Percentiles rank a stretch among this genome's conserved stretches.
Evolutionary conservation across 2,888 invertebrate species (phyloP).

Genomic region (Phyllotreta striolata): DNA sequence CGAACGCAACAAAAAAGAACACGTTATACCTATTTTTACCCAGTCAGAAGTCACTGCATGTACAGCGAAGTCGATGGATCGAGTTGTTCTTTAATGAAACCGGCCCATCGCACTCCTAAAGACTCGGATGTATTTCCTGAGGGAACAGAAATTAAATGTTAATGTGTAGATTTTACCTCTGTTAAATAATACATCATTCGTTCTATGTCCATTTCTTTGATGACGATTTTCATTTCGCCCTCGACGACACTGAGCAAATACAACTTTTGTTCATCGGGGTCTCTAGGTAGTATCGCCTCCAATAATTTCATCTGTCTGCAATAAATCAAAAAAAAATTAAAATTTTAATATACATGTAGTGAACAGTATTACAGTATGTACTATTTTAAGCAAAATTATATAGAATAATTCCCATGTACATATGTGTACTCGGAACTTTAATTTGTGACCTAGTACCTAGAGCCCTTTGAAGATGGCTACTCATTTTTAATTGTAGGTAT

Average conservation of each 20-base stretch:
- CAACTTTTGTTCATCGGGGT: slow-evolving; percentile 71
- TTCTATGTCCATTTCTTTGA: slow-evolving; percentile 64
- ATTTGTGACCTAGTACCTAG: no score
- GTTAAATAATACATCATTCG: slow-evolving; percentile 68
- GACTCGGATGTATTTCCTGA: background rate
- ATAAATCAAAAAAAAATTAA: slow-evolving; percentile 8
- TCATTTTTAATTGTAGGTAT: no score
- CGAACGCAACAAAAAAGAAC: no score
- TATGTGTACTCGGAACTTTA: no score
- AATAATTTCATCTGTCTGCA: slow-evolving; percentile 63
- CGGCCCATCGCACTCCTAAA: background rate
- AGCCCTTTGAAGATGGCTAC: no score
- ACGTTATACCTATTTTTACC: no score
- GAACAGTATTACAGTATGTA: no score
- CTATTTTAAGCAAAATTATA: no score
- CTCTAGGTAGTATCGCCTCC: slow-evolving; percentile 69
- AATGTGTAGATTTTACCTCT: slow-evolving; percentile 46
- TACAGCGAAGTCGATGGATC: no score
- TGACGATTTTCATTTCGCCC: slow-evolving; percentile 62
- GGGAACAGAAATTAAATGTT: background rate
- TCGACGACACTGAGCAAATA: slow-evolving; percentile 64
- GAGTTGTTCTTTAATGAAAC: no score
- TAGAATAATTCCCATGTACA: no score
- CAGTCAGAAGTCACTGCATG: no score
- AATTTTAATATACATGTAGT: background rate